Evolutionary conservation across 1,140 invertebrate species (phyloP), one percentile per base, ranked within the genome.

Genomic region (Mamestra configurata): DNA sequence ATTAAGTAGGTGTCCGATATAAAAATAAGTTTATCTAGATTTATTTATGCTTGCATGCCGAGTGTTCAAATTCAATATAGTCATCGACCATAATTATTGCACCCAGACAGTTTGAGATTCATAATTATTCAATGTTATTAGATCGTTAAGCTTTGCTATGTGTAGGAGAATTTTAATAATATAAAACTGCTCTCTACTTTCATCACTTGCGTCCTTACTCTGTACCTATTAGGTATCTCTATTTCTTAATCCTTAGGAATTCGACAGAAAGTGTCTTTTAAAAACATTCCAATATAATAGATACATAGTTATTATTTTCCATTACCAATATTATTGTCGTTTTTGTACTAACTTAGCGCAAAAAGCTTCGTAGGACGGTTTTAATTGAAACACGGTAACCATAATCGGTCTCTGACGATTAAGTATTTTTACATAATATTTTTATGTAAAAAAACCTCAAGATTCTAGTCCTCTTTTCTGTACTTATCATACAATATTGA

Each of bases 251-350:
- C 61, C 59, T 10, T 64, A 64, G n/a, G 6, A 64, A 66, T 66
- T 20, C 6, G n/a, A 66, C 61, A 66, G 35, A 18, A 15, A 20
- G 15, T 31, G 55, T 59, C 55, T 66, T 66, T 61, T 40, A 40
- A 37, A 55, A 57, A 57, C 53, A 59, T 59, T 59, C 55, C 35
- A 66, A 66, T 40, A 40, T 20, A 40, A 22, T n/a, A n/a, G n/a
- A n/a, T 66, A 66, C 61, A 37, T 40, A 40, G 18, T 40, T 66
- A 31, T 53, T 51, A 73, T 75, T 82, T 84, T 80, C 66, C 77
- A 81, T 82, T 83, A 80, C 70, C 78, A 87, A 85, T 85, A 88
- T 90, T 92, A 92, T 91, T 93, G 92, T 90, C 91, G 77, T 90
- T 80, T 92, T 92, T 92, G 90, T 92, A 93, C 90, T 90, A 87